Base-by-base conservation (phyloP, 30 jellyfish, hydroid and myxozoan genomes). In the Sanderia malayensis region DNA sequence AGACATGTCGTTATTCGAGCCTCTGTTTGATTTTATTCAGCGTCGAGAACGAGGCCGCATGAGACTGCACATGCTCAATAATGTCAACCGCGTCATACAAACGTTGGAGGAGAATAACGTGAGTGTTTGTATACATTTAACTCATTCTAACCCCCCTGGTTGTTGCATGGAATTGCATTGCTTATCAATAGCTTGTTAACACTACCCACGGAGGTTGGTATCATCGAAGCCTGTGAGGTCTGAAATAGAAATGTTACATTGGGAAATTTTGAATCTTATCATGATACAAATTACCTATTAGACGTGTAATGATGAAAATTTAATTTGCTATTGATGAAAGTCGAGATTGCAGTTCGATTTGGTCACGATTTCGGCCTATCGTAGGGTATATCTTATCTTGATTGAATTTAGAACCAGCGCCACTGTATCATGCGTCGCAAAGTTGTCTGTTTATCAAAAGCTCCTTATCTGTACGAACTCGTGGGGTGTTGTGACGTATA, bases 21-120 rank as follows among this genome's bases (percentile, higher is more conserved):
- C 13, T 37, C 52, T 37, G 52, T 37, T 37, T 37, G 6, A 4
- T 37, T 37, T n/a, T 24, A 19, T 55, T 55, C 81, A 88, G 97
- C 90, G 95, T 9, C 94, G 92, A 32, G 97, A 88, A 69, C 55
- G 92, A 18, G 97, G 97, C 44, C 86, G 92, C 31, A 88, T 88
- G 97, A 87, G 97, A 57, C 80, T 88, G 52, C 97, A 88, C 67
- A 88, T 78, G 92, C 73, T 88, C 46, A 88, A 81, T 76, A 88
- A 88, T 74, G 94, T 88, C 31, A 74, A 88, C 80, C 53, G 86
- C 52, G 97, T 73, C 37, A 69, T 88, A 30, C 94, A 81, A 52
- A 74, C 87, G 13, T 70, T 88, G 60, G 94, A 88, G 27, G 92
- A 76, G 44, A 65, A 80, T 60, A 75, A 80, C 64, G 97, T 88